phyloP scores from a whole-genome alignment of 2,113 vertebrate genomes.

The Centropus unirufus region DNA sequence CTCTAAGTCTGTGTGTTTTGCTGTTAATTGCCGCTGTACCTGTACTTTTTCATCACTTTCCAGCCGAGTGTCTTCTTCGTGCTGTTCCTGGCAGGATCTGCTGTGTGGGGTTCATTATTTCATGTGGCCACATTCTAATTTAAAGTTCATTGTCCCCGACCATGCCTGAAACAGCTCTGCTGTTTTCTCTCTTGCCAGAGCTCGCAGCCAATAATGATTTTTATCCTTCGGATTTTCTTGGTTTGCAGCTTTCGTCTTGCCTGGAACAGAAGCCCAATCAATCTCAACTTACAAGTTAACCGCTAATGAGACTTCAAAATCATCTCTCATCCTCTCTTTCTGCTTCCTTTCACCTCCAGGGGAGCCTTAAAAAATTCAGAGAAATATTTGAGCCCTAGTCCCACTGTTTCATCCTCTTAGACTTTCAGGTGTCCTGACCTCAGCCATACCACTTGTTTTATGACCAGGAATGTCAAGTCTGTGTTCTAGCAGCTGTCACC shows the following conservation, averaged over 20 bases:
- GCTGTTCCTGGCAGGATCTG: neutral
- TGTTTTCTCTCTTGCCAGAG: neutral
- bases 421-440: neutral
- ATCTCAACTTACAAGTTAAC: neutral
- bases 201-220: neutral
- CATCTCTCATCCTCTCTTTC: neutral
- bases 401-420: neutral
- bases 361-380: neutral
- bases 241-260: conserved; percentile 13
- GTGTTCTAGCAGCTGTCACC: neutral
- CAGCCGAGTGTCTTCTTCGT: neutral
- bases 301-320: neutral
- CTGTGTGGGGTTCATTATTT: neutral
- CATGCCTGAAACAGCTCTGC: neutral
- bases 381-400: neutral
- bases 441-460: neutral
- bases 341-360: neutral
- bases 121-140: neutral
- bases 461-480: neutral
- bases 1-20: neutral
- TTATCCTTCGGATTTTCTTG: conserved; percentile 40
- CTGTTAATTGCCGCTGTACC: conserved; percentile 49
- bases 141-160: neutral
- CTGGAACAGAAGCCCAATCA: neutral
- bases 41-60: neutral